These are phyloP conservation scores for Morpho deidamia DNA, from an alignment of 2,888 invertebrate genomes.

Conservation along the genomic window DNA sequence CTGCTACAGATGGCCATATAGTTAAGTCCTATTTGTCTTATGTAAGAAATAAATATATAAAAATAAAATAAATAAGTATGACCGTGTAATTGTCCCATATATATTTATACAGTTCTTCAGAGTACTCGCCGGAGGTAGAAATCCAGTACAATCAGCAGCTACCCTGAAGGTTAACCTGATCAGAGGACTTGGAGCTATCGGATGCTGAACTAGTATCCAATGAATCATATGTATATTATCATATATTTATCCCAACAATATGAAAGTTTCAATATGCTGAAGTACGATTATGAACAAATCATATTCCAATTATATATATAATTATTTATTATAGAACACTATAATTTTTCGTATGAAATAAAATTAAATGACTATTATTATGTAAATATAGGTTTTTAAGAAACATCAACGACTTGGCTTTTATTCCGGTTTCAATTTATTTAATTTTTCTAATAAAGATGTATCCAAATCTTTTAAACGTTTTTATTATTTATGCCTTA, in stretches of 20 bases:
- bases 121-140: conserved; percentile 31
- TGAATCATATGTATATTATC: conserved; percentile 10
- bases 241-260: background rate
- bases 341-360: no score
- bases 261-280: background rate
- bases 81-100: no score
- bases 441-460: conserved; percentile 51
- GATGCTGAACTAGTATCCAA: conserved; percentile 17
- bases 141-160: conserved; percentile 31
- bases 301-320: background rate
- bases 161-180: conserved; percentile 35
- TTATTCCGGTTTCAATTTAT: conserved; percentile 36
- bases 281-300: no score
- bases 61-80: no score
- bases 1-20: no score
- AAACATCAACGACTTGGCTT: conserved; percentile 48
- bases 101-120: conserved; percentile 40
- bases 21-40: no score
- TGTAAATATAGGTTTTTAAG: conserved; percentile 56
- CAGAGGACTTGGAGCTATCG: conserved; percentile 21
- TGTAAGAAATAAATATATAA: no score
- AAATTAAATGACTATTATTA: conserved; percentile 31
- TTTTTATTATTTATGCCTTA: conserved; percentile 6
- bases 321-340: conserved; percentile 10
- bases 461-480: conserved; percentile 41